Conservation (phyloP, 2,797 vertebrate species). For the Semotilus atromaculatus region DNA sequence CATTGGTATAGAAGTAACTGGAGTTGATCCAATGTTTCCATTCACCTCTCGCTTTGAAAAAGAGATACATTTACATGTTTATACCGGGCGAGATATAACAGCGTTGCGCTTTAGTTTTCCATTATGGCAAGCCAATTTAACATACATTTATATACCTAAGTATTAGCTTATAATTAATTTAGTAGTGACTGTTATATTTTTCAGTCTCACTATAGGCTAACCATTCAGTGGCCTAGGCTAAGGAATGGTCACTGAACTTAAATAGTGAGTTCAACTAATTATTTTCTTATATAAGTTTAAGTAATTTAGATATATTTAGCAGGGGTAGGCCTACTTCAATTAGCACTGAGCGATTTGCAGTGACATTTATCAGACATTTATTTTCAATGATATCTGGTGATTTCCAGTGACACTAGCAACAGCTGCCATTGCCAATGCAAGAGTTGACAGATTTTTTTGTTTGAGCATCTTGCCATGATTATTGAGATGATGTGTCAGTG, state of each 20-base stretch:
- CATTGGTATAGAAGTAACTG: neutral
- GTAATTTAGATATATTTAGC: neutral
- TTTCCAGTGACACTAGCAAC: neutral
- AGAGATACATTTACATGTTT: slow-evolving; percentile 10
- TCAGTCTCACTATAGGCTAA: neutral
- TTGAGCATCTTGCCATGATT: neutral
- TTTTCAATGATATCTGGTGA: neutral
- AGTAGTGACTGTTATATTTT: neutral
- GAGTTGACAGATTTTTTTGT: neutral
- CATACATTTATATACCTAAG: neutral
- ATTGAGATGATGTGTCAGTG: no score
- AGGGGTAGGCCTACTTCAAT: neutral
- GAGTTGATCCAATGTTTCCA: neutral
- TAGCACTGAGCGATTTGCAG: neutral
- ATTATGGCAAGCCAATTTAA: slow-evolving; percentile 21
- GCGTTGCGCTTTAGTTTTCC: slow-evolving; percentile 2
- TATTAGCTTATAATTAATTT: neutral
- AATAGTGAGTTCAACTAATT: neutral
- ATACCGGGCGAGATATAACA: neutral
- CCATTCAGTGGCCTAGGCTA: neutral
- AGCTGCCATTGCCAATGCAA: neutral
- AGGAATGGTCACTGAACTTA: neutral
- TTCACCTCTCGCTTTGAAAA: neutral
- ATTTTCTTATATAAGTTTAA: neutral
- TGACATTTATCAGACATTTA: neutral